Conservation (phyloP, 2,113 vertebrate genomes). For the Phyllostomus hastatus region DNA sequence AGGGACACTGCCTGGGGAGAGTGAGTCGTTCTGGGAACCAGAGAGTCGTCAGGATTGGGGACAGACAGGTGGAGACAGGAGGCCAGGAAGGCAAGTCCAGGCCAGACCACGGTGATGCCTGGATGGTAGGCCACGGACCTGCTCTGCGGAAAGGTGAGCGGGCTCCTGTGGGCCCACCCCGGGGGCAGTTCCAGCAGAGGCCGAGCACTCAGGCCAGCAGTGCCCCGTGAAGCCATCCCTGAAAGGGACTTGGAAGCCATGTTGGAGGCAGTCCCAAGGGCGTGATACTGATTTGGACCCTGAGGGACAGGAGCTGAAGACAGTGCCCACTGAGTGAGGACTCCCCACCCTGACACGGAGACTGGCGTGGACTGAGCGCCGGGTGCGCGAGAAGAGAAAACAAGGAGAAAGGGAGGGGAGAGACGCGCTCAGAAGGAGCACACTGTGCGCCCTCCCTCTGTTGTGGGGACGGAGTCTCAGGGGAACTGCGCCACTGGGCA, state of each 20-base stretch:
- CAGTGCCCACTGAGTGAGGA: not conserved
- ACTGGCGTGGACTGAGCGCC: not conserved
- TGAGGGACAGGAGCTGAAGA: not conserved
- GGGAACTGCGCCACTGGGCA: fast-evolving
- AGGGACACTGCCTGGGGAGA: not conserved
- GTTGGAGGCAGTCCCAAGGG: not conserved
- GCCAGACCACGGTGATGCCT: fast-evolving
- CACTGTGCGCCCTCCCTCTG: not conserved
- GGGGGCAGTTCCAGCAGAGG: not conserved
- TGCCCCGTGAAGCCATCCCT: not conserved
- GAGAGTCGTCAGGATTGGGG: fast-evolving
- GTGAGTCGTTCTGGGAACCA: not conserved
- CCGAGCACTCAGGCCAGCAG: fast-evolving
- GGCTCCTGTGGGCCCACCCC: not conserved
- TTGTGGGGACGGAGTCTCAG: not conserved
- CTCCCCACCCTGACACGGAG: too few species aligned
- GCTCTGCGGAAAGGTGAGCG: not conserved
- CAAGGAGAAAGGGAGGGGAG: not conserved
- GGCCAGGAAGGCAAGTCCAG: not conserved
- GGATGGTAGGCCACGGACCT: not conserved
- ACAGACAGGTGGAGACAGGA: not conserved
- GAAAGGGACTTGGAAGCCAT: not conserved
- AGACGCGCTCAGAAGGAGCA: not conserved
- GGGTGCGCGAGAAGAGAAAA: not conserved
- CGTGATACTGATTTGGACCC: fast-evolving